phyloP scores from a whole-genome alignment of 2,113 vertebrate genomes.

The Rallus limicola region DNA sequence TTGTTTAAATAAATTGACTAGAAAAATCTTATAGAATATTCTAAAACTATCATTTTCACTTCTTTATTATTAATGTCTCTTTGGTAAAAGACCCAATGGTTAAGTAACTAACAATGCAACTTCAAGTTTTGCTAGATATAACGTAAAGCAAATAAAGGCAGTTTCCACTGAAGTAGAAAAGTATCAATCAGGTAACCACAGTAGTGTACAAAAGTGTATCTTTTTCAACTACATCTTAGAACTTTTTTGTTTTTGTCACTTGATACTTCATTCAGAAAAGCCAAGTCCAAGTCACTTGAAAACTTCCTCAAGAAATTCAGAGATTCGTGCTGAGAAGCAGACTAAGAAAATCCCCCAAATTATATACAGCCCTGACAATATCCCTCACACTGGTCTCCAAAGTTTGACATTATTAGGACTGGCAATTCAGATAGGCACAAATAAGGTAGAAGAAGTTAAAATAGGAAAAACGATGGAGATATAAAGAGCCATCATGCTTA shows the following conservation, averaged over 20 bases:
- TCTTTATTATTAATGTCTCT: not conserved
- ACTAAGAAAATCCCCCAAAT: not conserved
- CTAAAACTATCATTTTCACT: not conserved
- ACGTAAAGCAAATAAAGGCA: not conserved
- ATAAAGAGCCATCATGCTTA: not conserved
- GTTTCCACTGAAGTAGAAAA: not conserved
- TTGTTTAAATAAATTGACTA: not conserved
- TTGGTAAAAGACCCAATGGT: not conserved
- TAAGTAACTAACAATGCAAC: not conserved
- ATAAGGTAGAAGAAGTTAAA: not conserved
- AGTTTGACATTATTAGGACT: rapidly evolving
- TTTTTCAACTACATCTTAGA: not conserved
- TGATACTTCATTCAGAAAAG: not conserved
- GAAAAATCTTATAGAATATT: not conserved
- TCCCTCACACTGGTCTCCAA: not conserved
- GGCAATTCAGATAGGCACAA: not conserved
- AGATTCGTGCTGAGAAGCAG: not conserved
- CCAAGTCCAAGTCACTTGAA: not conserved
- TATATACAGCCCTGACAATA: not conserved
- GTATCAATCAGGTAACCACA: not conserved
- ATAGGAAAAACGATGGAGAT: not conserved
- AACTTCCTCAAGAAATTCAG: not conserved
- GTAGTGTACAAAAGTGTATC: rapidly evolving
- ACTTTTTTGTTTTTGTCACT: rapidly evolving
- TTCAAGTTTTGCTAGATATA: not conserved